These are phyloP conservation scores for Drosophila sp. DNA, from an alignment of 1,140 invertebrate species.

Conservation along the genomic window DNA sequence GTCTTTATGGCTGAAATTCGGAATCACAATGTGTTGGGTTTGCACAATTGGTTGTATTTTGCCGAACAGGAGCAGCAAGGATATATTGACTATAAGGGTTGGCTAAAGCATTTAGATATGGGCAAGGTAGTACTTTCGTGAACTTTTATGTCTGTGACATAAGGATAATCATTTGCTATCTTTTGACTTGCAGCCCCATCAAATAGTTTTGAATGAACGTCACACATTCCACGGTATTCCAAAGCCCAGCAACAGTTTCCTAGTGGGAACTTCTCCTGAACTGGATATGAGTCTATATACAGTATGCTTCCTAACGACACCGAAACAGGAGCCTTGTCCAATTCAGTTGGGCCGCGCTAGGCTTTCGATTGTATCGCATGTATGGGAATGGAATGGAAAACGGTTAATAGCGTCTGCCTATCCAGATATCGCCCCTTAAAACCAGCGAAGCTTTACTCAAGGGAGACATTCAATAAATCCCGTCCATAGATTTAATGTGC, in stretches of 20 bases:
- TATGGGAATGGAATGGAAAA: conserved; percentile 88
- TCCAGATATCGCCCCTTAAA: conserved; percentile 40
- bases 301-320: conserved; percentile 89
- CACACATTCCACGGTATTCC: conserved; percentile 88
- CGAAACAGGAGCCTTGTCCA: conserved; percentile 88
- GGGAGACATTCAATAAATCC: neutral
- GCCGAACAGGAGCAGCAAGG: conserved; percentile 88
- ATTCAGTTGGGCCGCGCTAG: conserved; percentile 87
- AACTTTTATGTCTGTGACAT: neutral
- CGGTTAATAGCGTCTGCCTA: conserved; percentile 90
- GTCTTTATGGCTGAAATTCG: conserved; percentile 93
- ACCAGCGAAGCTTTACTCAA: neutral
- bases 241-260: conserved; percentile 91
- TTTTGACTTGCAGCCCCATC: conserved; percentile 42
- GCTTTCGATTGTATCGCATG: conserved; percentile 88
- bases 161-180: neutral
- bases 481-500: conserved; percentile 17
- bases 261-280: conserved; percentile 96
- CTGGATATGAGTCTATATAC: conserved; percentile 96
- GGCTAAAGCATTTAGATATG: conserved; percentile 88
- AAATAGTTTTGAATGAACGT: conserved; percentile 84
- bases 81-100: conserved; percentile 90
- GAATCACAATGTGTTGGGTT: conserved; percentile 88
- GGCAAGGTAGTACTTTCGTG: conserved; percentile 84
- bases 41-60: conserved; percentile 95